Conservation (phyloP, 1,140 invertebrate genomes). For the Penaeus vannamei region DNA sequence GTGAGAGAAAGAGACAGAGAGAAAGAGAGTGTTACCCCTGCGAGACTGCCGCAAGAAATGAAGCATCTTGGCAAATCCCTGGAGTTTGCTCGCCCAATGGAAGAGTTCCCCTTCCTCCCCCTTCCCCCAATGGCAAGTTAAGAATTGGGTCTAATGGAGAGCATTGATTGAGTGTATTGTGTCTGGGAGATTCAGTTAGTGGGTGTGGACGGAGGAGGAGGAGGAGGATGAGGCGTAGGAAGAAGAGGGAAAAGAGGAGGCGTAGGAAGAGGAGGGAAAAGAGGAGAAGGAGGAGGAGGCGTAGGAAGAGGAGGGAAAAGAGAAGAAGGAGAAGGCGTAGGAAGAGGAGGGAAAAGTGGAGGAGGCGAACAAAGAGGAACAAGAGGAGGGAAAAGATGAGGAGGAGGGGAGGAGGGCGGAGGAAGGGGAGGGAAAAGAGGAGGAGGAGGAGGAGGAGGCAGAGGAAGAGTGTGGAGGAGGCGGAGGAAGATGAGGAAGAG, state of each 20-base stretch:
- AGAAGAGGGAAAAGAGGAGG: not conserved
- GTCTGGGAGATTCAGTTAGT: slow-evolving; percentile 40
- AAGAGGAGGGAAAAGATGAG: not conserved
- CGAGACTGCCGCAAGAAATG: not conserved
- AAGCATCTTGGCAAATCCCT: slow-evolving; percentile 4
- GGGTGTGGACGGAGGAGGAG: slow-evolving; percentile 4
- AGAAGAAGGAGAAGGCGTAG: not conserved
- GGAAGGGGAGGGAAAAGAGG: not conserved
- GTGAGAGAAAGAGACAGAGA: not conserved
- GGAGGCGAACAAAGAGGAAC: not conserved
- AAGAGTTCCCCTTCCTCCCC: not conserved
- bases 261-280: not conserved
- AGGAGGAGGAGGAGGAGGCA: too few relatives aligned
- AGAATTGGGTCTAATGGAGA: slow-evolving; percentile 39
- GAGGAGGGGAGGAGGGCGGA: not conserved
- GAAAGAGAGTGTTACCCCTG: not conserved
- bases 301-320: not conserved
- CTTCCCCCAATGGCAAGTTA: slow-evolving; percentile 28
- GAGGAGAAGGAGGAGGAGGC: not conserved
- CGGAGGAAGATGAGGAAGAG: not conserved
- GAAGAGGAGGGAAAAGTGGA: not conserved
- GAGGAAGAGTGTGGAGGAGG: not conserved
- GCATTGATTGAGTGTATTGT: slow-evolving; percentile 48
- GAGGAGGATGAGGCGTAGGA: not conserved
- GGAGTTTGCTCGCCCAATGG: slow-evolving; percentile 33